Conservation (phyloP, 2,113 vertebrate genomes). For the Setophaga petechia region DNA sequence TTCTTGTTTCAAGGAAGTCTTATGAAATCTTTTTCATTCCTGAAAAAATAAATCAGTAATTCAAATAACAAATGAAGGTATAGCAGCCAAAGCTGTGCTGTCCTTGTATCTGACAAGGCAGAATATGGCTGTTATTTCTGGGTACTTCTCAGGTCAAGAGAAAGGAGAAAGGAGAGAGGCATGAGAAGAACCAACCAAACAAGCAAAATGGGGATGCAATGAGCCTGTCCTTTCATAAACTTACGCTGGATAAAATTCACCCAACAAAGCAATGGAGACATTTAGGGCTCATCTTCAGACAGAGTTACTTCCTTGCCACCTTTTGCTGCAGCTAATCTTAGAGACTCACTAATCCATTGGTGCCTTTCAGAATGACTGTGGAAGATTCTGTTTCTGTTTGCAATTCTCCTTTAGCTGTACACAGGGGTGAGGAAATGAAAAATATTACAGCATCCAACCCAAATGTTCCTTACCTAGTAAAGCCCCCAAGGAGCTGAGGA, state of each 20-base stretch:
- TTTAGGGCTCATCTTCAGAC: not conserved
- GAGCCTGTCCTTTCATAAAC: not conserved
- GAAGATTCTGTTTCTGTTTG: not conserved
- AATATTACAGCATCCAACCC: accelerated
- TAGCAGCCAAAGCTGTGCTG: not conserved
- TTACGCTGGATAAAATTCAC: not conserved
- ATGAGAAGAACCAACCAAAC: not conserved
- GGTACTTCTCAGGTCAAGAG: not conserved
- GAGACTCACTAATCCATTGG: accelerated
- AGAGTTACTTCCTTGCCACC: not conserved
- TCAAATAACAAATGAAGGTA: not conserved
- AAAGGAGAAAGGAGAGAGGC: not conserved
- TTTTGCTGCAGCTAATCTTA: not conserved
- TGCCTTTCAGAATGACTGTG: not conserved
- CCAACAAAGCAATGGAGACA: not conserved
- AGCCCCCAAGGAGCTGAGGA: not conserved
- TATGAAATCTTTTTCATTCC: not conserved
- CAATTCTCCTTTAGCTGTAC: not conserved
- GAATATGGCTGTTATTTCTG: not conserved
- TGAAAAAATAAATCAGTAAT: not conserved
- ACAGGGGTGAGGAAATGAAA: not conserved
- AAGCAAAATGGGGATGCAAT: not conserved
- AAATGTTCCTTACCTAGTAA: not conserved
- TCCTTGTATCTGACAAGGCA: not conserved
- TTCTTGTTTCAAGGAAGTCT: not conserved